These are phyloP conservation scores for Colletes gigas DNA, from an alignment of 1,140 invertebrate genomes.

Conservation along the genomic window DNA sequence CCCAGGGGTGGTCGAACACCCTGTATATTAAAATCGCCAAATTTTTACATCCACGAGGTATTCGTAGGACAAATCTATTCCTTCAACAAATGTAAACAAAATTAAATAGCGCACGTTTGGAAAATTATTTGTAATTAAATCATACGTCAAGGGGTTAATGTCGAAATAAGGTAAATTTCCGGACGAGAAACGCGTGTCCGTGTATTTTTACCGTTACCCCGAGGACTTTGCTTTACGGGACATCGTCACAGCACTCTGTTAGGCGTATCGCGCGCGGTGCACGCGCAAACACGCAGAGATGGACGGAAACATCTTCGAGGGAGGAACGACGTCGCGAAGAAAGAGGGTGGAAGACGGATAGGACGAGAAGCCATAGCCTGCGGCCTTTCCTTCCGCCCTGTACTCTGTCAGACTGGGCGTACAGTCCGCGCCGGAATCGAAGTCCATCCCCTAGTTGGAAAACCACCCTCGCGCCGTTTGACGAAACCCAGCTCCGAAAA, in stretches of 20 bases:
- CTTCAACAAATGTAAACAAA: too few relatives aligned
- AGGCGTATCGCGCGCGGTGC: conserved; percentile 72
- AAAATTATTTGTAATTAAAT: too few relatives aligned
- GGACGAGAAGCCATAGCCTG: conserved; percentile 25
- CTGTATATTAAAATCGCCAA: too few relatives aligned
- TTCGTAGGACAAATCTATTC: too few relatives aligned
- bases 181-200: too few relatives aligned
- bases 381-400: not conserved
- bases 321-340: conserved; percentile 4
- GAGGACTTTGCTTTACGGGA: not conserved
- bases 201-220: too few relatives aligned
- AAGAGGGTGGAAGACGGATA: conserved; percentile 1
- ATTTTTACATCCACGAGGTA: too few relatives aligned
- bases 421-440: conserved; percentile 5
- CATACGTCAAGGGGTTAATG: too few relatives aligned
- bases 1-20: too few relatives aligned
- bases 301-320: conserved; percentile 14
- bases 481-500: not conserved
- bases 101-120: too few relatives aligned
- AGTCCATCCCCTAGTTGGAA: not conserved
- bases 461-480: conserved; percentile 2
- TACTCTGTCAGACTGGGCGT: not conserved
- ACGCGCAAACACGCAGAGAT: conserved; percentile 59
- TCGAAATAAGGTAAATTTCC: too few relatives aligned
- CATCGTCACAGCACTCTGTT: conserved; percentile 64